Conservation (phyloP, 2,113 vertebrate species). For the Passer montanus region DNA sequence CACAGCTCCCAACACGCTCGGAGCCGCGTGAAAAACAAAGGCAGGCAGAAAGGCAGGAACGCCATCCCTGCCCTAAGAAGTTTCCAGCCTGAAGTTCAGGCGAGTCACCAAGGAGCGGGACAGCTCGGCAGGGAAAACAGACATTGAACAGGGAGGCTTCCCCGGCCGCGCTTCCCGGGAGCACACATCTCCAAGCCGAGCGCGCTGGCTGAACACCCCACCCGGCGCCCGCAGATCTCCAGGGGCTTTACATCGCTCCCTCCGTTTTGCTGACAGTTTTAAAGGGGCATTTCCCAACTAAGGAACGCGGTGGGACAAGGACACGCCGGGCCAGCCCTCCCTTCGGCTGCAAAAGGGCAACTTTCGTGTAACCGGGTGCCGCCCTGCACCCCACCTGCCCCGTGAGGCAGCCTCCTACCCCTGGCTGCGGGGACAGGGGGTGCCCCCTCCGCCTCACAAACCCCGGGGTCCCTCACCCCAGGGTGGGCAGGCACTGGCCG, state of each 20-base stretch:
- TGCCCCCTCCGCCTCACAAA: not conserved
- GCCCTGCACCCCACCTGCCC: not conserved
- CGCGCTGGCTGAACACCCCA: not conserved
- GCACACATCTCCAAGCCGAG: not conserved
- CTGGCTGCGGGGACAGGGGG: rapidly evolving
- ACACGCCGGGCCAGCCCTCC: not conserved
- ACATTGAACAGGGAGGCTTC: not conserved
- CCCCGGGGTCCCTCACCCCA: not conserved
- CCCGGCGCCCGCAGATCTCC: not conserved
- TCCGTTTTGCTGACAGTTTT: not conserved
- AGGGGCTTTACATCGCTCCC: not conserved
- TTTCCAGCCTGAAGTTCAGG: conserved; percentile 9
- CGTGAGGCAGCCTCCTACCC: not conserved
- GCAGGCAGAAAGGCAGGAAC: not conserved
- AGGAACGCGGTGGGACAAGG: not conserved
- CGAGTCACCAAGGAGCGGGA: not conserved
- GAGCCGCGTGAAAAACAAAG: not conserved
- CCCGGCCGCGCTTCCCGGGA: not conserved
- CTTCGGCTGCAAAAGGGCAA: not conserved
- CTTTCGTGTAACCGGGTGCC: not conserved
- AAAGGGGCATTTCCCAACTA: not conserved
- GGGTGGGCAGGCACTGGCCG: not conserved
- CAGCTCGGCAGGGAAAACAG: not conserved
- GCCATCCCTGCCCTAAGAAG: not conserved
- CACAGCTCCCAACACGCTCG: not conserved